phyloP scores from a whole-genome alignment of 2,797 vertebrate genomes.

The Huso huso region DNA sequence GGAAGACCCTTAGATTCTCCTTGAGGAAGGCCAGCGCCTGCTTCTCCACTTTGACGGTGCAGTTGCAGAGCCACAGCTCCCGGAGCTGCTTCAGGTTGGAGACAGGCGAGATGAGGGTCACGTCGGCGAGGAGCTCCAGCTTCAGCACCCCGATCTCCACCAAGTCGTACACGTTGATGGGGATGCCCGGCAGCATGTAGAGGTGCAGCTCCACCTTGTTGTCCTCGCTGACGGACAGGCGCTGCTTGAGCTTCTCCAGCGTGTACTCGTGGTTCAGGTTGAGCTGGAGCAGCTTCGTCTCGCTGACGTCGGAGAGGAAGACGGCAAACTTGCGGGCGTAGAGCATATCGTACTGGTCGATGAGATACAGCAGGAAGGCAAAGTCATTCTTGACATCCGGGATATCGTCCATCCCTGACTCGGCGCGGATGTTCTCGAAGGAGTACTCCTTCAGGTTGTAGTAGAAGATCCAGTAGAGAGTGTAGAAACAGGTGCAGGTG shows the following conservation, averaged over 20 bases:
- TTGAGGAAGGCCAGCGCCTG: conserved; percentile 18
- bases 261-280: conserved; percentile 18
- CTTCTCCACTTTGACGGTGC: conserved; percentile 17
- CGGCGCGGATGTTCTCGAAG: conserved; percentile 16
- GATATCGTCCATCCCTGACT: conserved; percentile 21
- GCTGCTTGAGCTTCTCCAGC: conserved; percentile 16
- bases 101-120: conserved; percentile 9
- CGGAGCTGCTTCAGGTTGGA: conserved; percentile 13
- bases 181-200: conserved; percentile 19
- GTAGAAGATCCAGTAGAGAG: conserved; percentile 16
- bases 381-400: conserved; percentile 15
- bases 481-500: conserved; percentile 14
- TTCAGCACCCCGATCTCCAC: conserved; percentile 16
- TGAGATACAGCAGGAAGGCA: conserved; percentile 13
- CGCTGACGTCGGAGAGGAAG: conserved; percentile 20
- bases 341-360: conserved; percentile 21
- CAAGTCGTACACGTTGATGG: conserved; percentile 16
- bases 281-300: conserved; percentile 17
- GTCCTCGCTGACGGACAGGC: conserved; percentile 11
- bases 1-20: conserved; percentile 15
- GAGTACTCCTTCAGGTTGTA: conserved; percentile 20
- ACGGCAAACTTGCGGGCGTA: conserved; percentile 21
- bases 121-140: conserved; percentile 17
- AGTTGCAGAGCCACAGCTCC: conserved; percentile 18
- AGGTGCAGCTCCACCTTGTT: conserved; percentile 21